Evolutionary conservation across 2,797 vertebrate species (phyloP).

Genomic region (Apodemus agrarius): DNA sequence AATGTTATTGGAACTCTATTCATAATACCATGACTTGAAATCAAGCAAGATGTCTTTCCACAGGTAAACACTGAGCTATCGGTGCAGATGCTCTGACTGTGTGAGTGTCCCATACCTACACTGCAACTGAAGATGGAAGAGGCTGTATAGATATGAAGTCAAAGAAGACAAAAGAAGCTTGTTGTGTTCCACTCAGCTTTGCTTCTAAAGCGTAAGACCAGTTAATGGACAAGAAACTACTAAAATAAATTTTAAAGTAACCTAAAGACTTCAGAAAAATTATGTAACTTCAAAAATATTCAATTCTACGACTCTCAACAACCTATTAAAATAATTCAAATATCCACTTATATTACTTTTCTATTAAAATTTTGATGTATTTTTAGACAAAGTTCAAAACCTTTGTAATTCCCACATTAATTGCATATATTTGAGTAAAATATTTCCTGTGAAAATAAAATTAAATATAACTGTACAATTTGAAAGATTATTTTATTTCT

Average conservation of each 20-base stretch:
- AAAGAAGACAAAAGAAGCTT: background rate
- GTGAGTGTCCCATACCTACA: background rate
- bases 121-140: background rate
- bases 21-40: background rate
- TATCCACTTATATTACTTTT: constrained; percentile 14
- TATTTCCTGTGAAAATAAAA: constrained; percentile 56
- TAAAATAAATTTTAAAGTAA: constrained; percentile 55
- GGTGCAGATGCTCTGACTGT: background rate
- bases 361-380: constrained; percentile 3
- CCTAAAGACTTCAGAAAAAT: background rate
- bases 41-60: background rate
- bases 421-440: constrained; percentile 40
- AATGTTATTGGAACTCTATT: background rate
- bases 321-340: constrained; percentile 36
- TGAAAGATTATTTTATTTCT: constrained; percentile 6
- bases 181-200: background rate
- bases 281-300: constrained; percentile 43
- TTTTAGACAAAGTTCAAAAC: constrained; percentile 24
- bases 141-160: background rate
- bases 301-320: constrained; percentile 48
- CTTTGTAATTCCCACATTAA: background rate
- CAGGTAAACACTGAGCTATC: background rate
- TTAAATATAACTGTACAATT: constrained; percentile 50
- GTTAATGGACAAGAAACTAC: background rate
- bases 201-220: background rate